A percentile compares a stretch with the other conserved stretches of the same genome.
Evolutionary conservation across 2,797 vertebrate species (phyloP).

Genomic region (Echeneis naucrates): DNA sequence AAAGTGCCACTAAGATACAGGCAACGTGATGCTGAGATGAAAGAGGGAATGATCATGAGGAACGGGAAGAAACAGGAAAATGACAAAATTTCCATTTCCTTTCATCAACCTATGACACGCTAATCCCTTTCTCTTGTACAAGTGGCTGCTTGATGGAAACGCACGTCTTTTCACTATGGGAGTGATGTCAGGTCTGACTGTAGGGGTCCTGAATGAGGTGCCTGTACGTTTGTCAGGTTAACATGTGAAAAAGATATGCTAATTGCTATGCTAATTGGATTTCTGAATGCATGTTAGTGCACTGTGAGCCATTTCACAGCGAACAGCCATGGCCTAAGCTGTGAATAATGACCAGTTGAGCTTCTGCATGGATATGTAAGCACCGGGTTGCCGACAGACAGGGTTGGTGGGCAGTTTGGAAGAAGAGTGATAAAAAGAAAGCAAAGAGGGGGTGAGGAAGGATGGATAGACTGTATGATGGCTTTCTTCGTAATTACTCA

Average conservation of each 20-base stretch:
- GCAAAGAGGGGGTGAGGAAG: conserved; percentile 33
- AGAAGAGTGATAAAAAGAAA: conserved; percentile 44
- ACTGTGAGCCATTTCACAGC: conserved; percentile 69
- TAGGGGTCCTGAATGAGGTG: conserved; percentile 52
- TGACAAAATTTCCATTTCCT: conserved; percentile 7
- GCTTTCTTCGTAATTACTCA: conserved; percentile 80
- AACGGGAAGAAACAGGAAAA: neutral
- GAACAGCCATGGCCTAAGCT: conserved; percentile 61
- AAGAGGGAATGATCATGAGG: neutral
- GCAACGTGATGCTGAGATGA: conserved; percentile 37
- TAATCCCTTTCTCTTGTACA: conserved; percentile 11
- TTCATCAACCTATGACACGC: neutral
- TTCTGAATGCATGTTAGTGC: conserved; percentile 61
- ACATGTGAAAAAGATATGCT: conserved; percentile 62
- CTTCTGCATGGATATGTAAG: conserved; percentile 57
- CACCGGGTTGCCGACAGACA: conserved; percentile 53
- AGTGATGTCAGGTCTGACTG: conserved; percentile 41
- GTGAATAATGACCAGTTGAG: conserved; percentile 76
- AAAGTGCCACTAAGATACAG: conserved; percentile 62
- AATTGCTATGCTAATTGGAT: conserved; percentile 72
- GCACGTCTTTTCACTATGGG: conserved; percentile 32
- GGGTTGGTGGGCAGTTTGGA: conserved; percentile 60
- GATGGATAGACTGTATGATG: conserved; percentile 80
- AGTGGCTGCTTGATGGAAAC: conserved; percentile 17
- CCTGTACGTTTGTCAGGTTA: conserved; percentile 52